These are phyloP conservation scores for Zhuqinia jingwanae DNA, from an alignment of 2,888 invertebrate genomes.

Conservation along the genomic window DNA sequence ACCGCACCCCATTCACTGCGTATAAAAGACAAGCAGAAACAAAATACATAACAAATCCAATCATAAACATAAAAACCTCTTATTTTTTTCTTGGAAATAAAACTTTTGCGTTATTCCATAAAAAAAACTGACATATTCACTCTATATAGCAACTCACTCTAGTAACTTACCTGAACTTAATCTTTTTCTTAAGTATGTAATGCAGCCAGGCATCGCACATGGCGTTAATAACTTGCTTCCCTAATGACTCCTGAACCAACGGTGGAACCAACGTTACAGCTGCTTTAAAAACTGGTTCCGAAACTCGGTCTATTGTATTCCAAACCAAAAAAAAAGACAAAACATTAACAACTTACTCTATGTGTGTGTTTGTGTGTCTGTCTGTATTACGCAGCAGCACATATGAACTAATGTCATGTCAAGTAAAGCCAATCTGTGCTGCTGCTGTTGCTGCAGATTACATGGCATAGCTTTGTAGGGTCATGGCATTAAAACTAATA, in stretches of 20 bases:
- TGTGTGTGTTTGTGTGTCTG: not conserved
- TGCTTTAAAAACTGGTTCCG: constrained; percentile 89
- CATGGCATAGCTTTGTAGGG: not conserved
- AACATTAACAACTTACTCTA: constrained; percentile 74
- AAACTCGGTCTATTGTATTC: constrained; percentile 88
- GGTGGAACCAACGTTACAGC: constrained; percentile 83
- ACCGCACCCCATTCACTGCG: constrained; percentile 88
- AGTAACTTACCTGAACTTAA: constrained; percentile 86
- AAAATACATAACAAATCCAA: not conserved
- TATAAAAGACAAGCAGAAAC: not conserved
- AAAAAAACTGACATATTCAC: constrained; percentile 37
- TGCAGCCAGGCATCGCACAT: constrained; percentile 94
- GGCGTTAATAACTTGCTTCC: constrained; percentile 89
- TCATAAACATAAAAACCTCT: not conserved
- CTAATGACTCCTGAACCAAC: constrained; percentile 84
- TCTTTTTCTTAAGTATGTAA: constrained; percentile 90
- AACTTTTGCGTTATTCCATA: not conserved
- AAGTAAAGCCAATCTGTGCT: constrained; percentile 22
- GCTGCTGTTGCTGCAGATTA: constrained; percentile 9
- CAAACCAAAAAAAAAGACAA: not conserved
- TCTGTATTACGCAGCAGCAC: no score
- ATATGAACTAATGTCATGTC: no score
- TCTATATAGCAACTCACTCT: not conserved
- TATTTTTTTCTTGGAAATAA: not conserved
- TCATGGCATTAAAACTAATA: constrained; percentile 16